A percentile compares a stretch with the other conserved stretches of the same genome.
These are phyloP conservation scores for Harpalus rufipes DNA, from an alignment of 2,888 invertebrate genomes.

Conservation along the genomic window DNA sequence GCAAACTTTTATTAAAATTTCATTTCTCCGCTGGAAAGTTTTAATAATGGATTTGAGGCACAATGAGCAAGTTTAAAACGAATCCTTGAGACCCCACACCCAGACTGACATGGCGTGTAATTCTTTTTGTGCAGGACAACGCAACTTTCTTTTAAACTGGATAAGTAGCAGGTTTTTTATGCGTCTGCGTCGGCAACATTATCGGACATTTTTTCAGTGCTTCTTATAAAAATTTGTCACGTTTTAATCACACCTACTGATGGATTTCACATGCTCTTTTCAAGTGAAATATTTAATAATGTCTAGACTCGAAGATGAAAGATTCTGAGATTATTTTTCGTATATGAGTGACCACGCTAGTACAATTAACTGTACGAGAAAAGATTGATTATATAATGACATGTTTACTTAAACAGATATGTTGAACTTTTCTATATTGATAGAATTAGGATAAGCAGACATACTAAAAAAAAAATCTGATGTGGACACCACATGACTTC, in stretches of 20 bases:
- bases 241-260: slow-evolving; percentile 20
- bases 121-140: slow-evolving; percentile 44
- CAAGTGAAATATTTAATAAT: slow-evolving; percentile 20
- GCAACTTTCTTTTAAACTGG: slow-evolving; percentile 46
- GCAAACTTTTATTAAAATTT: slow-evolving; percentile 58
- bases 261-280: slow-evolving; percentile 17
- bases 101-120: slow-evolving; percentile 56
- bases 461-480: too few species aligned
- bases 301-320: slow-evolving; percentile 25
- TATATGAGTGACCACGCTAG: not conserved
- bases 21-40: slow-evolving; percentile 52
- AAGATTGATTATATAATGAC: too few species aligned
- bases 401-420: too few species aligned
- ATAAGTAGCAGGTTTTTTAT: slow-evolving; percentile 58
- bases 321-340: not conserved
- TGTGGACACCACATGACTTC: too few species aligned
- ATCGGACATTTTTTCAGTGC: slow-evolving; percentile 12
- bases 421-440: too few species aligned
- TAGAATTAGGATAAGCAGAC: too few species aligned
- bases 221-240: slow-evolving; percentile 37
- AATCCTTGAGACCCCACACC: slow-evolving; percentile 37
- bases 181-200: slow-evolving; percentile 23
- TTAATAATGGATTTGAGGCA: slow-evolving; percentile 60
- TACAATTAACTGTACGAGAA: too few species aligned
- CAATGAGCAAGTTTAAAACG: slow-evolving; percentile 54